Conservation (phyloP, 2,797 vertebrate genomes). For the Rhabdomys pumilio region DNA sequence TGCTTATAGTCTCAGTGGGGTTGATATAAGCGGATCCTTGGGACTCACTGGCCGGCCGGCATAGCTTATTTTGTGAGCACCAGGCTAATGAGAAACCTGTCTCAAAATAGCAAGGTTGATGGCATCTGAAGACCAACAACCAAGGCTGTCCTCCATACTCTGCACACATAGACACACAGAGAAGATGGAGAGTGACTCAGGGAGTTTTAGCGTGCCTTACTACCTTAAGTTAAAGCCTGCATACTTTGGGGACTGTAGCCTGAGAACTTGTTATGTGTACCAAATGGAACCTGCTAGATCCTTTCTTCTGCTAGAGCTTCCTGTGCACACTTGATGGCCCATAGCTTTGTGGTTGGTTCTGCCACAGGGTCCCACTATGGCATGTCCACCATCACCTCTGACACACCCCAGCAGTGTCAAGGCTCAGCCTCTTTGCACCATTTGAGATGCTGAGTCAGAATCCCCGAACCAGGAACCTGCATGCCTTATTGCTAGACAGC, state of each 20-base stretch:
- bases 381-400: neutral
- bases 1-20: neutral
- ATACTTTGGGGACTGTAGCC: neutral
- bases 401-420: accelerated
- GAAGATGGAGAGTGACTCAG: neutral
- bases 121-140: neutral
- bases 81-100: neutral
- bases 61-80: neutral
- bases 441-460: neutral
- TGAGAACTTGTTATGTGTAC: neutral
- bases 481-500: constrained; percentile 65
- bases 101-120: neutral
- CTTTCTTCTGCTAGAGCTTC: neutral
- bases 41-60: neutral
- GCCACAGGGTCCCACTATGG: accelerated
- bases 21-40: neutral
- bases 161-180: neutral
- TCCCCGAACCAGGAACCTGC: neutral
- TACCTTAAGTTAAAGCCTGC: neutral
- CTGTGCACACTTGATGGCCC: neutral
- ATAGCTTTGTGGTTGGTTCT: neutral
- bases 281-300: accelerated
- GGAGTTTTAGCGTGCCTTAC: neutral
- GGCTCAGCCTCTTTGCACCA: neutral
- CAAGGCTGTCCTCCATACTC: neutral